Evolutionary conservation across 2,888 invertebrate genomes (phyloP), one percentile per base, ranked within the genome.

Genomic region (Escarpia spicata): DNA sequence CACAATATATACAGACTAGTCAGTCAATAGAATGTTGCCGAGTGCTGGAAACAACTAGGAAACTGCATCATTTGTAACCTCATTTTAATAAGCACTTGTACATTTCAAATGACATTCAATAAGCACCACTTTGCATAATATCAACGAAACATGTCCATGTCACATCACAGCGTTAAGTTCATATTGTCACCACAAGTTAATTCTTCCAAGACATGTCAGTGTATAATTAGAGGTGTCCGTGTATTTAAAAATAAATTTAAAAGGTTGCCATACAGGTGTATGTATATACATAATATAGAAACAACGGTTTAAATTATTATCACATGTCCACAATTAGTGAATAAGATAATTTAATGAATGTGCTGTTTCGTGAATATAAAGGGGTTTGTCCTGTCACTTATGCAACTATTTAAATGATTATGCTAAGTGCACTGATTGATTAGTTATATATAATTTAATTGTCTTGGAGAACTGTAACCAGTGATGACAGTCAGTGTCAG

Each of bases 51-150:
- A 37, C 37, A 37, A 37, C 37, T 37, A 37, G 37, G 75, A 75
- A 15, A 75, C 75, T 26, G 4, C 75, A 26, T 75, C 75, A 6
- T 75, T 75, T 75, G 75, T 75, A 75, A 26, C 75, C n/a, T 75
- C 75, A 75, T 75, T 75, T 52, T 75, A 75, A 75, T 75, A 75
- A 75, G 75, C 75, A 75, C 2, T n/a, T 75, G 26, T 6, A 26
- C 75, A 75, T 75, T 75, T 75, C 75, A 75, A 75, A 75, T 75
- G 75, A 75, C n/a, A n/a, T 19, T n/a, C 6, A 75, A 6, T 75
- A 75, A 75, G 75, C 75, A 75, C 75, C 75, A 52, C 52, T 52
- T 52, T 19, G 75, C 75, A 75, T 75, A 75, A 75, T 75, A 75
- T 75, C 75, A 75, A 75, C 75, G 12, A 75, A 75, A 75, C 60